phyloP scores from a whole-genome alignment of 2,113 vertebrate genomes.

The Oenanthe oenanthe region DNA sequence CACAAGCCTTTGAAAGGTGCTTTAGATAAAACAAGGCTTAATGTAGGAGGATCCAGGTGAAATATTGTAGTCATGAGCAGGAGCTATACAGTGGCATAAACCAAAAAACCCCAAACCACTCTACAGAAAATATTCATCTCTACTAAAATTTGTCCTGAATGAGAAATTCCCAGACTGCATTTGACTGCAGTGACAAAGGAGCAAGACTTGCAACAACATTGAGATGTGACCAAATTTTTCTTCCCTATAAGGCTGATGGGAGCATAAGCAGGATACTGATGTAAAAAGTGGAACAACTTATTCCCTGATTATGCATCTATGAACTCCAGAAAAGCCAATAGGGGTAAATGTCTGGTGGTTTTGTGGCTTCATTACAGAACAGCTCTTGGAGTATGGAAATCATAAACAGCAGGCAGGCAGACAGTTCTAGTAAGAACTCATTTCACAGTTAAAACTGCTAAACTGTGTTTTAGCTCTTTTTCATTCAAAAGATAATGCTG shows the following conservation, averaged over 20 bases:
- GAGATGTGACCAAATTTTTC: constrained; percentile 27
- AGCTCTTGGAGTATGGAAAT: constrained; percentile 47
- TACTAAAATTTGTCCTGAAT: background rate
- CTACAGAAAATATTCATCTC: background rate
- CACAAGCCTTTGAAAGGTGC: background rate
- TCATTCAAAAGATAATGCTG: constrained; percentile 24
- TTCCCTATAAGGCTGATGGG: constrained; percentile 37
- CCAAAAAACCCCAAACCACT: too few relatives aligned
- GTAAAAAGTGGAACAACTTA: background rate
- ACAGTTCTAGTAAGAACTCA: background rate
- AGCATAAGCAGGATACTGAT: background rate
- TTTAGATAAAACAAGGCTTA: background rate
- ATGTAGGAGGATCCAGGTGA: background rate
- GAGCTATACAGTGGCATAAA: background rate
- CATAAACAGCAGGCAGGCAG: background rate
- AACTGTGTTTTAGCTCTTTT: constrained; percentile 17
- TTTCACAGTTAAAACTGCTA: background rate
- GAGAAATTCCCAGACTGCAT: background rate
- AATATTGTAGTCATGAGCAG: background rate
- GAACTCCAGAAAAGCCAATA: background rate
- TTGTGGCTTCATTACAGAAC: constrained; percentile 52
- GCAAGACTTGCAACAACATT: background rate
- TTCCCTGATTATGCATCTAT: constrained; percentile 4
- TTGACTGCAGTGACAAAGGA: background rate
- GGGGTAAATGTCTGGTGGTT: constrained; percentile 16